Base-by-base conservation (phyloP, 2,888 invertebrate genomes). In the Orthosia gothica region DNA sequence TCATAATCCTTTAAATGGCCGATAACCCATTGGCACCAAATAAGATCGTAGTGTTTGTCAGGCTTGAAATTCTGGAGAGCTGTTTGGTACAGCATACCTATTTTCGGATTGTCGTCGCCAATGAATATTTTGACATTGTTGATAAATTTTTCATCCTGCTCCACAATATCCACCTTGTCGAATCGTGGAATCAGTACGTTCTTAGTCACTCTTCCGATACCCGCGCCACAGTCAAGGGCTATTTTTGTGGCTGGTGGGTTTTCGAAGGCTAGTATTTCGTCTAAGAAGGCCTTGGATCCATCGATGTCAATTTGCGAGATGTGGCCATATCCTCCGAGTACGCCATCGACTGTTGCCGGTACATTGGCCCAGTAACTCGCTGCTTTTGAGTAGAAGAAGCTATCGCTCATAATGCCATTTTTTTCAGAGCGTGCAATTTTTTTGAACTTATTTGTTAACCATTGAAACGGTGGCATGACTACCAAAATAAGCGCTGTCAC, bases 211-310 rank as follows among this genome's bases (percentile, higher is more conserved):
- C 99, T 97, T 0, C 99, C 99, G 87, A 99, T 99, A 4, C 99
- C 99, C 20, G 99, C 98, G 7, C 99, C 99, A 94, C 99, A 99
- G 91, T 99, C 99, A 13, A 99, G 94, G 3, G 99, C 99, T 78
- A 97, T 95, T 62, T 95, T 93, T 68, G 95, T 97, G 0, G 95
- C 97, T 5, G 98, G 98, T 64, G 94, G 92, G 61, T 91, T 90
- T 74, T 97, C 97, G 2, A 87, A 87, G 18, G 88, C 81, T 71
- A 95, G 88, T 73, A 96, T 87, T 73, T 91, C 86, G 68, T 97
- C 97, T 47, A 99, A 95, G 94, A 99, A 99, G 59, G 95, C 92
- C 87, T 97, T 97, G 0, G 99, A 99, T n/a, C 98, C 98, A 82
- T 97, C 97, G 74, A 99, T 98, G 93, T 99, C 99, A 67, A 97